phyloP scores from a whole-genome alignment of 1,140 invertebrate genomes.

The Drosophila burlai region DNA sequence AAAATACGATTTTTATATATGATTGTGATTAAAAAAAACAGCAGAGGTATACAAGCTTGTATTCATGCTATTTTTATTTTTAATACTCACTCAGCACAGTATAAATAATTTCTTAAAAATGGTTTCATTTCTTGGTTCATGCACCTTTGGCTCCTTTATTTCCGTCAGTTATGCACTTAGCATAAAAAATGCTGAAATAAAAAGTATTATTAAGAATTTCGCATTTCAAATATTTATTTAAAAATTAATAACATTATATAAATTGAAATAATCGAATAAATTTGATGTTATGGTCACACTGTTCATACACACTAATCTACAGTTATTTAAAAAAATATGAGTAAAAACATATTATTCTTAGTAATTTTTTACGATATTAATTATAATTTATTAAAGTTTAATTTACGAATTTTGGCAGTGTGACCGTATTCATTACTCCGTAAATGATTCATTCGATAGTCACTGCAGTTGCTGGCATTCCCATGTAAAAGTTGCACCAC shows the following conservation, averaged over 20 bases:
- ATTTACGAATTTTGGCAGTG: constrained; percentile 1
- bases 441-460: constrained; percentile 37
- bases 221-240: neutral
- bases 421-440: constrained; percentile 21
- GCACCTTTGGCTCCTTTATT: constrained; percentile 1
- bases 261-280: no score
- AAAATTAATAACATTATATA: no score
- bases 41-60: neutral
- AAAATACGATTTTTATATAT: neutral
- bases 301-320: neutral
- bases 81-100: neutral
- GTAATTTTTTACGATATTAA: neutral
- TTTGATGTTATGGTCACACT: neutral
- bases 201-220: neutral
- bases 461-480: constrained; percentile 20
- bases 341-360: no score
- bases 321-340: no score
- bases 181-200: neutral
- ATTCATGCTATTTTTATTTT: neutral
- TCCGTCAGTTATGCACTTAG: neutral
- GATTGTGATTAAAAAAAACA: neutral
- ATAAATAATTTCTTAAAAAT: constrained; percentile 2
- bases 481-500: constrained; percentile 22
- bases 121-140: constrained; percentile 1
- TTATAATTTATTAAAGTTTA: neutral